phyloP scores from a whole-genome alignment of 2,888 invertebrate genomes.

The Reticulitermes lucifugus region DNA sequence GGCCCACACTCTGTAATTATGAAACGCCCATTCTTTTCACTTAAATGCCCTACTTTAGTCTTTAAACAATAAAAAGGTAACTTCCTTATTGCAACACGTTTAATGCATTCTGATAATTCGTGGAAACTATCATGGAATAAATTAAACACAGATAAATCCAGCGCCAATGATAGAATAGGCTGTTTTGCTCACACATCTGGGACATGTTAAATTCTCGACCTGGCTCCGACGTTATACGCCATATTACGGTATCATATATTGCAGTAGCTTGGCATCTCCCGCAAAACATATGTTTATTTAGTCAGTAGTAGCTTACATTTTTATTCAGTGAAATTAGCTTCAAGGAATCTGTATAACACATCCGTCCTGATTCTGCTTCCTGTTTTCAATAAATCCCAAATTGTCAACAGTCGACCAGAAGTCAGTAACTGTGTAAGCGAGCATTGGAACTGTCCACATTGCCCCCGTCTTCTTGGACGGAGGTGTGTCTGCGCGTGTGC shows the following conservation, averaged over 20 bases:
- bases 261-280: neutral
- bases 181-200: neutral
- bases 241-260: conserved; percentile 10
- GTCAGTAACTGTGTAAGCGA: neutral
- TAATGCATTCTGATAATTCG: too few relatives aligned
- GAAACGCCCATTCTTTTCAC: too few relatives aligned
- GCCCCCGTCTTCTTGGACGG: too few relatives aligned
- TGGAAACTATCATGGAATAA: neutral
- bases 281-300: conserved; percentile 19
- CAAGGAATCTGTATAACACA: neutral
- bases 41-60: too few relatives aligned
- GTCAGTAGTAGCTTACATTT: neutral
- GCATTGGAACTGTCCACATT: too few relatives aligned
- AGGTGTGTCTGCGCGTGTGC: too few relatives aligned
- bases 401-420: conserved; percentile 1
- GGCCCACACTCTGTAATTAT: too few relatives aligned
- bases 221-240: neutral
- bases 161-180: neutral
- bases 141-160: neutral
- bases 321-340: conserved; percentile 19
- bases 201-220: neutral
- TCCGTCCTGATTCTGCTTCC: neutral
- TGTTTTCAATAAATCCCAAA: conserved; percentile 22
- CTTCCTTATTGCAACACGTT: too few relatives aligned
- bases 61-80: too few relatives aligned